Evolutionary conservation across 2,113 vertebrate genomes (phyloP).

Genomic region (Pseudonaja textilis): DNA sequence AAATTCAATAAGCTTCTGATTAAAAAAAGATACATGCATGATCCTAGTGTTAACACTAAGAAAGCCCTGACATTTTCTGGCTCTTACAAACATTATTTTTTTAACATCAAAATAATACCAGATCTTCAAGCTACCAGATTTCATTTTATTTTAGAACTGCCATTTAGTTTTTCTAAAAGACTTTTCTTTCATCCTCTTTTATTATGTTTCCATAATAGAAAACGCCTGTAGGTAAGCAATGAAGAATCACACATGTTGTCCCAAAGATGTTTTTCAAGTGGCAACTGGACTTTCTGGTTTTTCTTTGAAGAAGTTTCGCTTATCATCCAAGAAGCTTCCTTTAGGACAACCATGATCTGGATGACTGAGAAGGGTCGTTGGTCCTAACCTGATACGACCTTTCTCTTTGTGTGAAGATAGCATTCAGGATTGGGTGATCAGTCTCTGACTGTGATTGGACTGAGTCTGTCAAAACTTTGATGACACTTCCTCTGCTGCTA

Average conservation of each 20-base stretch:
- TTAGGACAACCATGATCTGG: too few relatives aligned
- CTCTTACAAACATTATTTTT: neutral
- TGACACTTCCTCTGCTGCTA: too few relatives aligned
- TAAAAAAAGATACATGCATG: neutral
- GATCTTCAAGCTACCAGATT: neutral
- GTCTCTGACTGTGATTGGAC: too few relatives aligned
- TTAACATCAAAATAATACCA: neutral
- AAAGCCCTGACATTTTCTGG: neutral
- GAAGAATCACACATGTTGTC: neutral
- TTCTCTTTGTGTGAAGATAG: too few relatives aligned
- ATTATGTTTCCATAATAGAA: neutral
- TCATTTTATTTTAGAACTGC: neutral
- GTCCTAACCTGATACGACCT: too few relatives aligned
- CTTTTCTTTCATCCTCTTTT: neutral
- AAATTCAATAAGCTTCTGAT: neutral
- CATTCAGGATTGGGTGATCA: too few relatives aligned
- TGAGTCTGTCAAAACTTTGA: too few relatives aligned
- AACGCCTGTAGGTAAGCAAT: neutral
- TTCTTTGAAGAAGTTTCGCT: too few relatives aligned
- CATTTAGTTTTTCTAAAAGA: neutral
- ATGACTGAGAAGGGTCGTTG: too few relatives aligned
- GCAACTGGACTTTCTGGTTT: too few relatives aligned
- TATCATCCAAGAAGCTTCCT: too few relatives aligned
- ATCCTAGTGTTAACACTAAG: neutral
- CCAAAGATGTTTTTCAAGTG: too few relatives aligned